Base-by-base conservation (phyloP, 2,888 invertebrate species). In the Diabrotica balteata region DNA sequence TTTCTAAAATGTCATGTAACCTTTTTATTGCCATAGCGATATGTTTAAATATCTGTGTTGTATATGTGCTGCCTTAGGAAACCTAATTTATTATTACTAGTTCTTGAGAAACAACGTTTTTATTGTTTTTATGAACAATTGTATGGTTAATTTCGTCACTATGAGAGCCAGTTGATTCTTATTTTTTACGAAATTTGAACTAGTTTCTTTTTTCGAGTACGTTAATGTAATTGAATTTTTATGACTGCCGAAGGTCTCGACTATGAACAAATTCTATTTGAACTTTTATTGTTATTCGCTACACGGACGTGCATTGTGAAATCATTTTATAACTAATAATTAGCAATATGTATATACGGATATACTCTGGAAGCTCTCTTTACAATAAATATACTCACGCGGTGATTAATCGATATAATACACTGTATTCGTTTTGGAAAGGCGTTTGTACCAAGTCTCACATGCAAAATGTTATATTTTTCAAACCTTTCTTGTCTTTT, bases 121-220 rank as follows among this genome's bases (percentile, higher is more conserved):
- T 76, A 77, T 76, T 77, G 77, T 77, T 76, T 76, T 75, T 72
- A 72, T 73, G 72, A 75, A 71, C 69, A 71, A 75, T 75, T 72
- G 75, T 73, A 69, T 70, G 67, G 63, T 47, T 51, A 52, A 72
- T 77, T 74, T 73, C 77, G 75, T 73, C 76, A 77, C 71, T 66
- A 71, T 77, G 77, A 71, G 77, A 76, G 76, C 74, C 72, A 69
- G 71, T 71, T 68, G 64, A 68, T 69, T 63, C 57, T 59, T 53
- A 53, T 61, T 52, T 64, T 70, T 73, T 71, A 69, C 70, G 69
- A 73, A 73, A 73, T 67, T 68, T 53, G 68, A 64, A 69, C 73
- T 71, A 57, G 71, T 73, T 73, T 71, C 71, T 65, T 68, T 68
- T 63, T 60, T 70, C 57, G 49, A 22, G 65, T 64, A 10, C 55